These are phyloP conservation scores for Melolontha melolontha DNA, from an alignment of 2,888 invertebrate genomes.

Conservation along the genomic window DNA sequence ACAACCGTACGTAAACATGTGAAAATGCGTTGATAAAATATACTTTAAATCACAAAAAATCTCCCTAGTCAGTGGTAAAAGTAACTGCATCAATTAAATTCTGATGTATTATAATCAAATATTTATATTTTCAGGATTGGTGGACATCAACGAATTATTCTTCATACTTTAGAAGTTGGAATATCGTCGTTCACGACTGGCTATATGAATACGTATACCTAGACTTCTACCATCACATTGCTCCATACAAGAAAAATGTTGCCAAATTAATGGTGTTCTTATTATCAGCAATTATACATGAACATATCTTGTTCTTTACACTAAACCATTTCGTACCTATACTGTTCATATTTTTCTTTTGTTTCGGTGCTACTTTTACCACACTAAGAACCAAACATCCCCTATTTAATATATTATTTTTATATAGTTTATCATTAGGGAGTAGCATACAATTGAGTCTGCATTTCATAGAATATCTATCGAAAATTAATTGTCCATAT, in stretches of 20 bases:
- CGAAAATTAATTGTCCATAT: slow-evolving; percentile 79
- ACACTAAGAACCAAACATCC: slow-evolving; percentile 67
- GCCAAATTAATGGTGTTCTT: slow-evolving; percentile 78
- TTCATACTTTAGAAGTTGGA: slow-evolving; percentile 93
- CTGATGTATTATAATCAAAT: too few species aligned
- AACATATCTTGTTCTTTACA: slow-evolving; percentile 82
- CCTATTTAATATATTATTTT: slow-evolving; percentile 84
- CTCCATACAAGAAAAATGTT: slow-evolving; percentile 64
- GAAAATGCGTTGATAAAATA: too few species aligned
- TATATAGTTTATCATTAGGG: slow-evolving; percentile 84
- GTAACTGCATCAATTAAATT: too few species aligned
- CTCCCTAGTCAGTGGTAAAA: too few species aligned
- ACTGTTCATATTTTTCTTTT: slow-evolving; percentile 81
- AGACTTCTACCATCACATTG: slow-evolving; percentile 69
- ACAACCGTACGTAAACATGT: too few species aligned
- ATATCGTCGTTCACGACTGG: slow-evolving; percentile 95
- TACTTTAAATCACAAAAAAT: too few species aligned
- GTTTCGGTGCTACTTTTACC: slow-evolving; percentile 72
- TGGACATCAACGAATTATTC: slow-evolving; percentile 91
- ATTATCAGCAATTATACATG: slow-evolving; percentile 89
- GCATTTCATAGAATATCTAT: slow-evolving; percentile 90
- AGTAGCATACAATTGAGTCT: slow-evolving; percentile 80
- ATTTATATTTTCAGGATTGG: slow-evolving; percentile 78
- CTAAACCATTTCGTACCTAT: slow-evolving; percentile 92
- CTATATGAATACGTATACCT: slow-evolving; percentile 89